Conservation (phyloP, 2,113 vertebrate species). For the Brachyhypopomus gauderio region DNA sequence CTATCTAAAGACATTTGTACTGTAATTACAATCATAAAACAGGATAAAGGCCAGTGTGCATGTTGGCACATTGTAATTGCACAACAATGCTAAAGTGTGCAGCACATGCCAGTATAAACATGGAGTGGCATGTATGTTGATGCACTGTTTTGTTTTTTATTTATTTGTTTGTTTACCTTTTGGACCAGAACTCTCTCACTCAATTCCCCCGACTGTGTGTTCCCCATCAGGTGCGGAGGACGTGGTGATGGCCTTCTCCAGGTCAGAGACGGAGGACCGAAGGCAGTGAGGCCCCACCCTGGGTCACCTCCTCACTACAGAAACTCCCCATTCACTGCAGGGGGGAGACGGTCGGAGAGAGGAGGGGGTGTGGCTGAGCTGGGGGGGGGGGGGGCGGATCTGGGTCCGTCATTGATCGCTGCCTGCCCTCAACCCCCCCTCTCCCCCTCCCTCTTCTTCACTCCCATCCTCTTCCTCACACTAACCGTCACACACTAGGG, state of each 20-base stretch:
- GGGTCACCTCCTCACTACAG: constrained; percentile 44
- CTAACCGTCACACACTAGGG: constrained; percentile 61
- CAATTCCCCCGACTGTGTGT: background rate
- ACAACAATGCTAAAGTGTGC: too few species aligned
- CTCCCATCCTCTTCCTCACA: constrained; percentile 53
- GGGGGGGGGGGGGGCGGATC: constrained; percentile 53
- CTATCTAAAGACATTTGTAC: too few species aligned
- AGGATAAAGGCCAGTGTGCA: too few species aligned
- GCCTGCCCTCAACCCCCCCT: constrained; percentile 26
- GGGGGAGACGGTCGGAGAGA: constrained; percentile 66
- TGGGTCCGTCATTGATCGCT: constrained; percentile 31
- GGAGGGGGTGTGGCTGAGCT: constrained; percentile 54
- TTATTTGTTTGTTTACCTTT: background rate
- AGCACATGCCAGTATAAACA: too few species aligned
- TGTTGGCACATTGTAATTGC: too few species aligned
- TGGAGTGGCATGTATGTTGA: too few species aligned
- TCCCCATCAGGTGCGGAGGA: constrained; percentile 88
- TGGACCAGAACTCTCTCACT: background rate
- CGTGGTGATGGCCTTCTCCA: constrained; percentile 98
- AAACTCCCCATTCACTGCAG: constrained; percentile 61
- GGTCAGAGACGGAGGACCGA: constrained; percentile 95
- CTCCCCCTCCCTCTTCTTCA: constrained; percentile 36
- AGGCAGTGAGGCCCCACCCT: constrained; percentile 82
- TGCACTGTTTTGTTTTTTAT: background rate
- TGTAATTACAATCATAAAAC: too few species aligned